Evolutionary conservation across 2,888 invertebrate species (phyloP), one percentile per base, ranked within the genome.

Genomic region (Drosophila subquinaria): DNA sequence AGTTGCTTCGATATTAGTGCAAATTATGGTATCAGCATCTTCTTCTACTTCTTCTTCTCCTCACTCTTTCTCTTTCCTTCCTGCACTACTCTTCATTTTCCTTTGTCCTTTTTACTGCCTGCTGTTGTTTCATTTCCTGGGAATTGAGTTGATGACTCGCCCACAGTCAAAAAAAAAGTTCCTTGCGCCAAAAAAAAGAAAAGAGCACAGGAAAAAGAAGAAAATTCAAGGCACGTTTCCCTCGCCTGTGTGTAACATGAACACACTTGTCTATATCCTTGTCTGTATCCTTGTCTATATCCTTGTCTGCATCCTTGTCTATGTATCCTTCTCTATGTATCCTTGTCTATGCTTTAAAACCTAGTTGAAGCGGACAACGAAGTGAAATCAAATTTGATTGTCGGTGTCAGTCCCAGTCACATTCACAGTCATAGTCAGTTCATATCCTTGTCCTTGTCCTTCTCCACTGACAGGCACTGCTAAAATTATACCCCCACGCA

Each of bases 1-100:
- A 76, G 66, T 76, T 80, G 82, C 66, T 79, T 73, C 75, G 76
- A 82, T 82, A 79, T 82, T 82, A 77, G 75, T 79, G 79, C 85
- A 84, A 82, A 82, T 87, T 81, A 79, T 79, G 71, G 64, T 56
- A 63, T 51, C 64, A 50, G 38, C 63, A 43, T 53, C 40, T 48
- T 36, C 33, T 52, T 20, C 27, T 5, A 27, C 27, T 27, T 38
- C 36, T 36, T 11, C 9, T 42, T 9, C 35, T 35, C 11, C n/a
- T n/a, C 13, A 50, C 13, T 42, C 42, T 15, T 38, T 42, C 33
- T 23, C 42, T 15, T 6, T 51, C 43, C 27, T 3, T 8, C n/a
- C 27, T 11, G 20, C 35, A 42, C 13, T 13, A 4, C 40, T 35
- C 20, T 23, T 27, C 40, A n/a, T 4, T 33, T 20, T 56, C 20